Evolutionary conservation across 2,113 vertebrate species (phyloP).

Genomic region (Calypte anna): DNA sequence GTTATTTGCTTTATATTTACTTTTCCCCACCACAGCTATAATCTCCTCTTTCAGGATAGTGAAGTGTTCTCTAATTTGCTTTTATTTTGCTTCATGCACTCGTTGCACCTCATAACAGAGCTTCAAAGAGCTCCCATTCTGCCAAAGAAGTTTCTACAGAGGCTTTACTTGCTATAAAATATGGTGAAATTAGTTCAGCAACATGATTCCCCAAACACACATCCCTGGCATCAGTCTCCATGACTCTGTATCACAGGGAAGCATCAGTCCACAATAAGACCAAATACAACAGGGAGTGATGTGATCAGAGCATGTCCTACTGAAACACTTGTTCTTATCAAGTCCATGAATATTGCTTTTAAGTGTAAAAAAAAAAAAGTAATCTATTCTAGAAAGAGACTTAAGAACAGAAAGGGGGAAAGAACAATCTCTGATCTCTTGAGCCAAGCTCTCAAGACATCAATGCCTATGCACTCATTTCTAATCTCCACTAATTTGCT

Average conservation of each 20-base stretch:
- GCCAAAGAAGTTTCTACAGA: constrained; percentile 36
- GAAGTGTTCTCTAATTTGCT: constrained; percentile 60
- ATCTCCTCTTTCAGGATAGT: constrained; percentile 48
- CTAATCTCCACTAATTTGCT: constrained; percentile 71
- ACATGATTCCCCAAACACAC: constrained; percentile 39
- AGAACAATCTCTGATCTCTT: constrained; percentile 68
- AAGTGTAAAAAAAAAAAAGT: constrained; percentile 52
- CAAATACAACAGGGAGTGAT: constrained; percentile 66
- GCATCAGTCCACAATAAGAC: constrained; percentile 61
- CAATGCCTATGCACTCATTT: constrained; percentile 60
- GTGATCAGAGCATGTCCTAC: constrained; percentile 64
- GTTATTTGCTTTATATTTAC: constrained; percentile 53
- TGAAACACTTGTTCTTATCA: constrained; percentile 65
- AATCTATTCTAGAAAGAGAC: constrained; percentile 56
- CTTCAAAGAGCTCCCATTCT: constrained; percentile 45
- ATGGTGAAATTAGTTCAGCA: constrained; percentile 63
- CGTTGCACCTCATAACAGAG: constrained; percentile 22
- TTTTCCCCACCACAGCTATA: constrained; percentile 45
- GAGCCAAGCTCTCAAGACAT: constrained; percentile 63
- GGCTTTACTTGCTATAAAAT: constrained; percentile 56
- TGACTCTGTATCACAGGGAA: constrained; percentile 26
- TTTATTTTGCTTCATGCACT: constrained; percentile 56
- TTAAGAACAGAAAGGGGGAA: constrained; percentile 45
- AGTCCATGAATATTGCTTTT: constrained; percentile 70
- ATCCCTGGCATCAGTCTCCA: constrained; percentile 44